Evolutionary conservation across 53 echinoderm and acorn worm species (phyloP).

Genomic region (Actinopyga echinites): DNA sequence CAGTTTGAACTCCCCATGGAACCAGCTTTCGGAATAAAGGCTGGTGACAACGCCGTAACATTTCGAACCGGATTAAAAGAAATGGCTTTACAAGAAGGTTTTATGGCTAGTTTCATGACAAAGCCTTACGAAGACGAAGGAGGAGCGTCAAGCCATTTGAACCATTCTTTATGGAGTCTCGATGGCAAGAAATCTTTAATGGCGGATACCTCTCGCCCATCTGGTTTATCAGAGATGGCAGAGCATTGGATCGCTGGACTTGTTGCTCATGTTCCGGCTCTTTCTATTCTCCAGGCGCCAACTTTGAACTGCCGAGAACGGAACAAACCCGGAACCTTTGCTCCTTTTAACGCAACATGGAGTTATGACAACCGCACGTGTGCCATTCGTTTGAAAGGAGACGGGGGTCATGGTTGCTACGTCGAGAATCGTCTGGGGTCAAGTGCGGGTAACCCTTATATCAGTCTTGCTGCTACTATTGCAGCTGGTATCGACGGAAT

Average conservation of each 20-base stretch:
- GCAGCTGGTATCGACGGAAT: no score
- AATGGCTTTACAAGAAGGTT: slow-evolving; percentile 60
- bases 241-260: slow-evolving; percentile 68
- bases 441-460: no score
- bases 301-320: slow-evolving; percentile 59
- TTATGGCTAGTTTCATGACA: slow-evolving; percentile 71
- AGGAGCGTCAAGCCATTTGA: slow-evolving; percentile 54
- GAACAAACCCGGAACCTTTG: slow-evolving; percentile 35
- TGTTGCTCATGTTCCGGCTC: slow-evolving; percentile 55
- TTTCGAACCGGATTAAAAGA: slow-evolving; percentile 62
- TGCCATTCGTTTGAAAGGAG: slow-evolving; percentile 52
- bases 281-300: slow-evolving; percentile 38
- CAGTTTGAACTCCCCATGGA: slow-evolving; percentile 54
- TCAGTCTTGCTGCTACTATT: slow-evolving; percentile 63
- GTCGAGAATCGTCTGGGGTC: slow-evolving; percentile 66
- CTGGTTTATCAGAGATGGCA: slow-evolving; percentile 50
- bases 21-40: slow-evolving; percentile 61
- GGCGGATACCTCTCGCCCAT: slow-evolving; percentile 31
- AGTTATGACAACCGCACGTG: slow-evolving; percentile 62
- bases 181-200: slow-evolving; percentile 51
- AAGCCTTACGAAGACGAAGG: slow-evolving; percentile 55
- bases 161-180: slow-evolving; percentile 64
- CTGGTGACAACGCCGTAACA: slow-evolving; percentile 61
- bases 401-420: slow-evolving; percentile 51
- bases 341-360: slow-evolving; percentile 68